Evolutionary conservation across 2,113 vertebrate genomes (phyloP).

Genomic region (Sturnira hondurensis): DNA sequence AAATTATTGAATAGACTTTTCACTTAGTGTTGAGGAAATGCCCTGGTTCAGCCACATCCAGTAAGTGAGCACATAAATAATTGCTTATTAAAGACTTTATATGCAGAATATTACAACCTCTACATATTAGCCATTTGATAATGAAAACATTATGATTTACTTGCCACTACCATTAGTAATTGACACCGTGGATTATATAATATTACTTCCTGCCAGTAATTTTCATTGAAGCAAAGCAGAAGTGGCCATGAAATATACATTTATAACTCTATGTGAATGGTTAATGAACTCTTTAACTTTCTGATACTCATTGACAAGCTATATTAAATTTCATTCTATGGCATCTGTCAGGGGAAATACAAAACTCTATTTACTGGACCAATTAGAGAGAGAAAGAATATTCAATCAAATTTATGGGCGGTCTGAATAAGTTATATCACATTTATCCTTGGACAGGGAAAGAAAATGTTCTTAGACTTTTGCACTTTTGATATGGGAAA

Average conservation of each 20-base stretch:
- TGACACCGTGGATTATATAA: conserved; percentile 68
- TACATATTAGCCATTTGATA: conserved; percentile 69
- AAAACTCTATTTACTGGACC: conserved; percentile 55
- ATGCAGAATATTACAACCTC: conserved; percentile 48
- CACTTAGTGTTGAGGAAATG: conserved; percentile 44
- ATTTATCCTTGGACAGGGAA: conserved; percentile 33
- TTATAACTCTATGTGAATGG: conserved; percentile 58
- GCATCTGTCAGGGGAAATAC: conserved; percentile 58
- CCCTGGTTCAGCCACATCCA: conserved; percentile 46
- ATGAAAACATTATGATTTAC: conserved; percentile 76
- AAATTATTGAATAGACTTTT: conserved; percentile 57
- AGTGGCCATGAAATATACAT: conserved; percentile 59
- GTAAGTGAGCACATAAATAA: conserved; percentile 72
- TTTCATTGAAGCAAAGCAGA: conserved; percentile 68
- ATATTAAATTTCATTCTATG: conserved; percentile 59
- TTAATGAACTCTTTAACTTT: conserved; percentile 72
- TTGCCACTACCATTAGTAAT: conserved; percentile 64
- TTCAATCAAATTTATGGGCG: conserved; percentile 54
- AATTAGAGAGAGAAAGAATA: conserved; percentile 52
- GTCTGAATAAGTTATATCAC: conserved; percentile 34
- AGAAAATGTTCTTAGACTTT: conserved; percentile 32
- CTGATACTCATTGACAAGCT: conserved; percentile 61
- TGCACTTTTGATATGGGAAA: conserved; percentile 12
- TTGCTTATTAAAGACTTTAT: conserved; percentile 69
- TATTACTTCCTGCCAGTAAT: conserved; percentile 68